phyloP scores from a whole-genome alignment of 2,888 invertebrate species.

The Acanthacorydalis orientalis region DNA sequence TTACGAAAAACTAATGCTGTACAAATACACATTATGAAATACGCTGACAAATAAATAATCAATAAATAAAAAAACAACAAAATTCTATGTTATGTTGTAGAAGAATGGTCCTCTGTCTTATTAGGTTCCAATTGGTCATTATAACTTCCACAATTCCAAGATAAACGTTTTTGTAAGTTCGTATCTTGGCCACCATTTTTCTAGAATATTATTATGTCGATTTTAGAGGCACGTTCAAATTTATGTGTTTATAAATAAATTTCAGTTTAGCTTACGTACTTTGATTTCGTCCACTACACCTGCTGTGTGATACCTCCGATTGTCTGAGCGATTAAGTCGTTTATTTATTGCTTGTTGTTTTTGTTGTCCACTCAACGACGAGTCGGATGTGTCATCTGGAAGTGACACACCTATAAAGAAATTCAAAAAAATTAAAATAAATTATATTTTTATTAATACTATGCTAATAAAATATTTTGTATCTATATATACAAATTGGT shows the following conservation, averaged over 20 bases:
- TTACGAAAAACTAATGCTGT: background rate
- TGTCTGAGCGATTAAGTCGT: slow-evolving; percentile 27
- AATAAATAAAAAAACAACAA: slow-evolving; percentile 20
- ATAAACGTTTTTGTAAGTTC: slow-evolving; percentile 40
- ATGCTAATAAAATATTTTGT: background rate
- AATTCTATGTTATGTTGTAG: slow-evolving; percentile 24
- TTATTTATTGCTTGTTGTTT: slow-evolving; percentile 29
- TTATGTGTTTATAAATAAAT: background rate
- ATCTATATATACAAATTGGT: too few relatives aligned
- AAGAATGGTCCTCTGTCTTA: slow-evolving; percentile 19
- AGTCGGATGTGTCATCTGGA: slow-evolving; percentile 21
- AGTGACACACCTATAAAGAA: slow-evolving; percentile 19
- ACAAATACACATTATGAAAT: slow-evolving; percentile 14
- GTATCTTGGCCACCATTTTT: slow-evolving; percentile 30
- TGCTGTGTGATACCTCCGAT: slow-evolving; percentile 43
- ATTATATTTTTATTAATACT: too few relatives aligned
- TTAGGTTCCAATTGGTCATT: slow-evolving; percentile 10
- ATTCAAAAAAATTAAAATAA: background rate
- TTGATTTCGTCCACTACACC: slow-evolving; percentile 45
- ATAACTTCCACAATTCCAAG: slow-evolving; percentile 36
- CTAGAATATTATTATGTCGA: slow-evolving; percentile 18
- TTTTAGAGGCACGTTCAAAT: background rate
- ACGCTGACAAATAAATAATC: slow-evolving; percentile 18
- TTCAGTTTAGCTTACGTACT: slow-evolving; percentile 17
- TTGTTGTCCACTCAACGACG: slow-evolving; percentile 25